Percentiles rank a stretch among this genome's conserved stretches.
phyloP scores from a whole-genome alignment of 2,888 invertebrate species.

The Tyria jacobaeae region DNA sequence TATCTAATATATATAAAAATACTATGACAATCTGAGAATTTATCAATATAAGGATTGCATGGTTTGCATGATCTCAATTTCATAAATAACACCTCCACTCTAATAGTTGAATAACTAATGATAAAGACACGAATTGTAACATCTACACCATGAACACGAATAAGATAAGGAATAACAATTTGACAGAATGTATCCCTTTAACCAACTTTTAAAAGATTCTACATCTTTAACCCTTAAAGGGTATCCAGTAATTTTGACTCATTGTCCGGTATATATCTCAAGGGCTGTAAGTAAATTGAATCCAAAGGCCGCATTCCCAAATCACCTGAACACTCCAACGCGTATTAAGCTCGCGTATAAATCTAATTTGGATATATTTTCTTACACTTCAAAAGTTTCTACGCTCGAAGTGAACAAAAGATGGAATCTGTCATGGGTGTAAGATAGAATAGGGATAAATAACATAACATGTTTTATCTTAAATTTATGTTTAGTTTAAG shows the following conservation, averaged over 20 bases:
- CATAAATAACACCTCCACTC: neutral
- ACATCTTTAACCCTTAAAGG: neutral
- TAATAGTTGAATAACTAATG: neutral
- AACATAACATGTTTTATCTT: no score
- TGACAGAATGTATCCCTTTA: no score
- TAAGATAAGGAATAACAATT: no score
- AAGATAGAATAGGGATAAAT: constrained; percentile 8
- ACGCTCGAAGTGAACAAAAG: constrained; percentile 36
- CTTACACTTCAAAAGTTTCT: constrained; percentile 69
- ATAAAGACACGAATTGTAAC: neutral
- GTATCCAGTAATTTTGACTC: constrained; percentile 33
- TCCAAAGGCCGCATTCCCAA: constrained; percentile 81
- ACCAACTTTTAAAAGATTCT: neutral
- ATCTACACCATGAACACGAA: no score
- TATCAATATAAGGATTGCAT: no score
- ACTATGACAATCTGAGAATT: no score
- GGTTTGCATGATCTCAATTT: neutral
- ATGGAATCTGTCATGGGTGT: constrained; percentile 33
- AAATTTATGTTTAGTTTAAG: no score
- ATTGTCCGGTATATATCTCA: constrained; percentile 61
- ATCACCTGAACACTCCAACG: constrained; percentile 80
- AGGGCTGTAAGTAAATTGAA: constrained; percentile 79
- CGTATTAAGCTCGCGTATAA: constrained; percentile 74
- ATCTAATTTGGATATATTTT: constrained; percentile 81
- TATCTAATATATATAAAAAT: no score